Percentiles rank a stretch among this genome's conserved stretches.
Conservation (phyloP, 2,797 vertebrate genomes). For the Sus cebifrons region DNA sequence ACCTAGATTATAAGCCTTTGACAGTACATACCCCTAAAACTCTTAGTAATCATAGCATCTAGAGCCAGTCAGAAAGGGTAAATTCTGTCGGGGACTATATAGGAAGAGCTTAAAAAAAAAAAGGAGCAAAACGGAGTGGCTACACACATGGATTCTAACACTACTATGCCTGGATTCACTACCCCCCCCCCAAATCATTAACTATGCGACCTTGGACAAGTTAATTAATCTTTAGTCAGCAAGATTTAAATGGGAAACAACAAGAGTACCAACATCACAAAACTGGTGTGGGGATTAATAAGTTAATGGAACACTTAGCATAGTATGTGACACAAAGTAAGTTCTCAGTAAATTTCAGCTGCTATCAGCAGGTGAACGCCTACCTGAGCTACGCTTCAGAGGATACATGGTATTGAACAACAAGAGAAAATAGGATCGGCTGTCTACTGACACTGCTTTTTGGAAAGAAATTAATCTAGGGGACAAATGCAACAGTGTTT, state of each 20-base stretch:
- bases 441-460: background rate
- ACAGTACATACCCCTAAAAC: background rate
- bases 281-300: background rate
- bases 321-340: background rate
- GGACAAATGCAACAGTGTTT: background rate
- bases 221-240: background rate
- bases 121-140: background rate
- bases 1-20: background rate
- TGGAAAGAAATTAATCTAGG: constrained; percentile 21
- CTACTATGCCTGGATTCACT: background rate
- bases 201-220: background rate
- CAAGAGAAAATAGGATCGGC: background rate
- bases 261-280: background rate
- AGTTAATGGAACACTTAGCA: background rate
- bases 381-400: background rate
- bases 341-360: background rate
- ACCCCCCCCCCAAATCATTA: background rate
- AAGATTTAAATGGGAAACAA: background rate
- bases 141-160: background rate
- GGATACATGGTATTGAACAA: background rate
- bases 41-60: background rate
- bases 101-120: background rate
- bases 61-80: background rate
- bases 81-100: background rate
- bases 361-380: background rate